These are phyloP conservation scores for Burhinus bistriatus DNA, from an alignment of 2,113 vertebrate genomes.

Conservation along the genomic window DNA sequence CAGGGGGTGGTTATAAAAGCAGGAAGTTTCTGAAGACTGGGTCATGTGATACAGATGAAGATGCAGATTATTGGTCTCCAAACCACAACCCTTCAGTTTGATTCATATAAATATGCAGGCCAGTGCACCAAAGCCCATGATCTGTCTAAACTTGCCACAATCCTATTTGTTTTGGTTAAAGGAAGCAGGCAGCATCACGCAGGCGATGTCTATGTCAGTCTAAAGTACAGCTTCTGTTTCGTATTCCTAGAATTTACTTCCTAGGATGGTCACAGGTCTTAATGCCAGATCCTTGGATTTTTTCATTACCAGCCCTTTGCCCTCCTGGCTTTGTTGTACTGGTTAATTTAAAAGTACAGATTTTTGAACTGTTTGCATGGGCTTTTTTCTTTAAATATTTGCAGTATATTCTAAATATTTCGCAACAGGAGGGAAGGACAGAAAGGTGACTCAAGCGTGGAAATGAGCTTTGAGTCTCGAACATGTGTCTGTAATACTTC, in stretches of 20 bases:
- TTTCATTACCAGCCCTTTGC: not conserved
- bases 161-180: not conserved
- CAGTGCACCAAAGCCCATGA: not conserved
- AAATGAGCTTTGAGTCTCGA: not conserved
- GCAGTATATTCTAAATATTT: slow-evolving; percentile 44
- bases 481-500: not conserved
- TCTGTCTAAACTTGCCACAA: not conserved
- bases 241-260: not conserved
- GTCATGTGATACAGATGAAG: fast-evolving
- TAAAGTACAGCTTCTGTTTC: not conserved
- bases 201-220: not conserved
- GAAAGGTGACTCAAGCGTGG: not conserved
- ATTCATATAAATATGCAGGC: not conserved
- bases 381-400: slow-evolving; percentile 55
- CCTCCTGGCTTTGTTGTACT: not conserved
- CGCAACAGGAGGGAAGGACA: slow-evolving; percentile 20
- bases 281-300: not conserved
- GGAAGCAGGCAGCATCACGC: fast-evolving
- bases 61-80: not conserved
- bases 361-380: not conserved
- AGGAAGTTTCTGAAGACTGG: not conserved
- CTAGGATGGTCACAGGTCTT: not conserved
- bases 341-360: not conserved
- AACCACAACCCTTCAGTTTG: not conserved
- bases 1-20: not conserved